Evolutionary conservation across 1,140 invertebrate species (phyloP), one percentile per base, ranked within the genome.

Genomic region (Drosophila suzukii): DNA sequence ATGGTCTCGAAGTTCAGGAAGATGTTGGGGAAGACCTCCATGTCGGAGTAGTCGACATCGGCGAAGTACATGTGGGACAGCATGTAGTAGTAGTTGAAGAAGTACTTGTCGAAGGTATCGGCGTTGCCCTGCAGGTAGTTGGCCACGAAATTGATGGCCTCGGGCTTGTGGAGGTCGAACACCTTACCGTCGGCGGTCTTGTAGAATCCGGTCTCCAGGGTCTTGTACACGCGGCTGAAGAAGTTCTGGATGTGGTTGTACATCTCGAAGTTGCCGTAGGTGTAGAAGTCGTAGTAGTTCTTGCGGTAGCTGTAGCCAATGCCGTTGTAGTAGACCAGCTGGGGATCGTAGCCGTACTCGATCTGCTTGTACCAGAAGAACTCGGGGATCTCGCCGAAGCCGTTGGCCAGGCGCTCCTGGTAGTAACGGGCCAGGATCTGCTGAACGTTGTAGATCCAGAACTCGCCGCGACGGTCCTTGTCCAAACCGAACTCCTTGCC

Each of bases 341-440:
- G 94, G 50, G 96, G 94, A 60, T 94, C 93, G 88, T 94, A 96
- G n/a, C 95, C 95, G 39, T 94, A 93, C 36, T 94, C 82, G 61
- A 95, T 91, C 10, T 93, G 82, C 47, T 92, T 91, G 78, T 94
- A 92, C 83, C 93, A 94, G 68, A 94, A 93, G 73, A 95, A 92
- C 11, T 93, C 91, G 8, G 93, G 93, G 59, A 96, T 94, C 66
- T 95, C 94, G 27, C 94, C 94, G 15, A 95, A 81, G 38, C 93
- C 94, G 67, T 95, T 94, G 6, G 95, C 94, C 34, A 96, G 78
- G 78, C 95, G 94, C 91, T 96, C 95, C 84, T 96, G 88, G 68
- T 96, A 94, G 92, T 96, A 96, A 74, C 95, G 94, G 34, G 93
- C 92, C 51, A 96, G 65, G 2, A 96, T 49, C 89, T 95, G 95